phyloP scores from a whole-genome alignment of 2,888 invertebrate genomes.

The Agonopterix alstromeriana region DNA sequence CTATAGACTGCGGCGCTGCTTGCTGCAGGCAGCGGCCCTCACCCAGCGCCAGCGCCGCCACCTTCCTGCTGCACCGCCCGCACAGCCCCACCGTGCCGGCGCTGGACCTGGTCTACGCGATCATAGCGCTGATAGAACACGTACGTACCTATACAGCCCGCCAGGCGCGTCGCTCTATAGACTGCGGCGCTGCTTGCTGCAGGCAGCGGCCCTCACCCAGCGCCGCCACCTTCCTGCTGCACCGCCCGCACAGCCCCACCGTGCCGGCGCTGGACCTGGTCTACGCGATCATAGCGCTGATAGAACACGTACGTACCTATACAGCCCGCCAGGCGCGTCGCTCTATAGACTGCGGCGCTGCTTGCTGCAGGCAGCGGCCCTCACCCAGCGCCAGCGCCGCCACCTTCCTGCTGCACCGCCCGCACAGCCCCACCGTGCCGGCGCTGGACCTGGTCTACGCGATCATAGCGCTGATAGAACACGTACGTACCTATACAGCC shows the following conservation, averaged over 20 bases:
- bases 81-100: conserved; percentile 89
- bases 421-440: conserved; percentile 87
- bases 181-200: conserved; percentile 87
- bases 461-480: conserved; percentile 87
- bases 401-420: conserved; percentile 88
- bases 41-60: conserved; percentile 83
- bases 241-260: conserved; percentile 87
- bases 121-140: conserved; percentile 89
- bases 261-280: conserved; percentile 91
- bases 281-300: conserved; percentile 85
- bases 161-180: conserved; percentile 93
- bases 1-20: conserved; percentile 93
- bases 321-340: conserved; percentile 89
- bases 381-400: conserved; percentile 84
- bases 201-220: conserved; percentile 81
- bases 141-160: too few relatives aligned
- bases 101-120: conserved; percentile 87
- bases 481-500: too few relatives aligned
- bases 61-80: conserved; percentile 89
- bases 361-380: conserved; percentile 81
- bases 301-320: too few relatives aligned
- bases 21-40: conserved; percentile 81
- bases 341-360: conserved; percentile 93
- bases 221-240: conserved; percentile 87
- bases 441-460: conserved; percentile 91